These are phyloP conservation scores for Lophotis ruficrista DNA, from an alignment of 2,113 vertebrate genomes.

Conservation along the genomic window DNA sequence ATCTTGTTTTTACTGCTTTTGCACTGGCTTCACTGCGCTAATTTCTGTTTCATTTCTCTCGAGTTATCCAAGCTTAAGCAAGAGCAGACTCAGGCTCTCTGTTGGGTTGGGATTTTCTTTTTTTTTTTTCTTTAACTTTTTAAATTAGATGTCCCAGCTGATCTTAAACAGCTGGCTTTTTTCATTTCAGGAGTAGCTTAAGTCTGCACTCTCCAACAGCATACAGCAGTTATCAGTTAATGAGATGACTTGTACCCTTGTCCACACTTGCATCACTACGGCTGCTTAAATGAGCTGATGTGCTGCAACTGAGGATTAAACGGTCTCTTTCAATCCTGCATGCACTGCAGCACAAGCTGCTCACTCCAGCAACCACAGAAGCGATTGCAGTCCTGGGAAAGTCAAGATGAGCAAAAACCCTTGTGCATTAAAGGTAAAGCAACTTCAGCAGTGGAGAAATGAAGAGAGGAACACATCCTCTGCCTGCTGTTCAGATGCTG, in stretches of 20 bases:
- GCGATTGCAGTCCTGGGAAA: background rate
- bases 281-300: conserved; percentile 43
- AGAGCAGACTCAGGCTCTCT: background rate
- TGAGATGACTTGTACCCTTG: conserved; percentile 56
- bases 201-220: background rate
- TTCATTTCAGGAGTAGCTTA: conserved; percentile 33
- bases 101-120: background rate
- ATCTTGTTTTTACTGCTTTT: background rate
- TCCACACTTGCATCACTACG: conserved; percentile 18
- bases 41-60: conserved; percentile 35
- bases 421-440: conserved; percentile 5
- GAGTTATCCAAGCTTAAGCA: background rate
- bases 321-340: conserved; percentile 25
- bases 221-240: conserved; percentile 62
- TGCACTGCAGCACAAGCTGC: conserved; percentile 49
- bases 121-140: background rate
- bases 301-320: conserved; percentile 52
- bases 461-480: background rate
- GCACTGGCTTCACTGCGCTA: background rate
- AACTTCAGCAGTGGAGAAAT: background rate
- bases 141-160: conserved; percentile 44
- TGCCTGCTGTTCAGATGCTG: background rate
- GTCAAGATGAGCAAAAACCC: conserved; percentile 25
- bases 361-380: conserved; percentile 48
- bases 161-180: conserved; percentile 39